Conservation (phyloP, 2,113 vertebrate genomes). For the Arizona elegans region DNA sequence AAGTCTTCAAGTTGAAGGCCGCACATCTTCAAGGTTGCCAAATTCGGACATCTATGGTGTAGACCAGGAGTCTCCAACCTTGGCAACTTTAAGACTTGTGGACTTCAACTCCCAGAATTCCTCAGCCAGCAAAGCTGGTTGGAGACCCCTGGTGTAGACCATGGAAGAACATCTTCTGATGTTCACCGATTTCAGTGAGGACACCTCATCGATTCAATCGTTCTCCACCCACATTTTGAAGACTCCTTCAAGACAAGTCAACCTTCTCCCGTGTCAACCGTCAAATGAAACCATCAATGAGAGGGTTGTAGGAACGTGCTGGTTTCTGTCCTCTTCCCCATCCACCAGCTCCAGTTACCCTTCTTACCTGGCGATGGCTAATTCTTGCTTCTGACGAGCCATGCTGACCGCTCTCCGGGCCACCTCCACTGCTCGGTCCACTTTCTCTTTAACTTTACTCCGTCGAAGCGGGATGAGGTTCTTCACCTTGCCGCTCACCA, state of each 20-base stretch:
- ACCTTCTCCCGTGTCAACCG: not conserved
- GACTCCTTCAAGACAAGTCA: not conserved
- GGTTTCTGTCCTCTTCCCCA: not conserved
- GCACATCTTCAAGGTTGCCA: too few species aligned
- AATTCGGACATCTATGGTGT: too few species aligned
- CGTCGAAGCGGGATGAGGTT: conserved; percentile 68
- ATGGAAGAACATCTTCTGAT: not conserved
- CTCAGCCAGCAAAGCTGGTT: too few species aligned
- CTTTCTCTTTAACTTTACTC: conserved; percentile 72
- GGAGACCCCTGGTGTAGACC: too few species aligned
- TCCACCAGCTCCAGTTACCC: too few species aligned
- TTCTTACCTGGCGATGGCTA: conserved; percentile 67
- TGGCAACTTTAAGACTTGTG: too few species aligned
- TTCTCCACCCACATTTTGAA: not conserved
- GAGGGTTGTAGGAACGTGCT: too few species aligned
- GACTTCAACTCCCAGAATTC: too few species aligned
- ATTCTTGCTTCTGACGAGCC: conserved; percentile 69
- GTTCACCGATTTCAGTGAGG: not conserved
- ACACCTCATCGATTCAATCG: not conserved
- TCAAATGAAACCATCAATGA: not conserved
- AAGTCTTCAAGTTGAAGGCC: too few species aligned
- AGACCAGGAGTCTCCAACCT: too few species aligned
- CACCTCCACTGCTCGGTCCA: conserved; percentile 70
- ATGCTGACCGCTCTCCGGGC: conserved; percentile 68
- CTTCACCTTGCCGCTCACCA: conserved; percentile 68